Percentiles rank a stretch among this genome's conserved stretches.
phyloP scores from a whole-genome alignment of 2,888 invertebrate genomes.

The Leistus spinibarbis region DNA sequence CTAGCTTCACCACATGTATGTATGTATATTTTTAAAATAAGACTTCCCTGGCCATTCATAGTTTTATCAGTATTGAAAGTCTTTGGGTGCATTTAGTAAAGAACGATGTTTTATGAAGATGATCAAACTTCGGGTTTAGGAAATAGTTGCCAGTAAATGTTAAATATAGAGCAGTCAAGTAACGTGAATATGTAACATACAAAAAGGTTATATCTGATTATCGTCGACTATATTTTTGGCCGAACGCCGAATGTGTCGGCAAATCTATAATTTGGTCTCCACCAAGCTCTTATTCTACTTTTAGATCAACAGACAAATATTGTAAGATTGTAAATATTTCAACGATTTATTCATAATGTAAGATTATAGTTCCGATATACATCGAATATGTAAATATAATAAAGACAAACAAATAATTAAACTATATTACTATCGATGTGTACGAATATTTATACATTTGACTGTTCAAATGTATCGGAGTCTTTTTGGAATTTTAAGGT shows the following conservation, averaged over 20 bases:
- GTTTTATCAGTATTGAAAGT: constrained; percentile 34
- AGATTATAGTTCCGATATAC: not conserved
- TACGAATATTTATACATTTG: too few species aligned
- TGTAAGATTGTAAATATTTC: not conserved
- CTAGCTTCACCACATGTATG: constrained; percentile 8
- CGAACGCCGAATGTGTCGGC: constrained; percentile 47
- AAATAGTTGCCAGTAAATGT: constrained; percentile 35
- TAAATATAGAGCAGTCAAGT: constrained; percentile 36
- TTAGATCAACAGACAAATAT: constrained; percentile 47
- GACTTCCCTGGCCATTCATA: constrained; percentile 34
- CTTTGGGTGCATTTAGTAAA: constrained; percentile 11
- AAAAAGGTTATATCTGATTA: constrained; percentile 35
- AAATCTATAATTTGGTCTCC: constrained; percentile 51
- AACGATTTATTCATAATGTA: not conserved
- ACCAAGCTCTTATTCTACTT: constrained; percentile 49
- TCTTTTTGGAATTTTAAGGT: too few species aligned
- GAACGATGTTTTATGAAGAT: not conserved
- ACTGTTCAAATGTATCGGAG: too few species aligned
- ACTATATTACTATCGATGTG: too few species aligned
- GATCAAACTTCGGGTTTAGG: not conserved
- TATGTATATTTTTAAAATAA: constrained; percentile 11
- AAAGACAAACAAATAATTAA: not conserved
- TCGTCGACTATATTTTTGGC: constrained; percentile 37
- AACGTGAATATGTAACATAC: constrained; percentile 34
- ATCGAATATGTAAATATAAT: not conserved